Base-by-base conservation (phyloP, 2,113 vertebrate species). In the Leptobrachium leishanense region DNA sequence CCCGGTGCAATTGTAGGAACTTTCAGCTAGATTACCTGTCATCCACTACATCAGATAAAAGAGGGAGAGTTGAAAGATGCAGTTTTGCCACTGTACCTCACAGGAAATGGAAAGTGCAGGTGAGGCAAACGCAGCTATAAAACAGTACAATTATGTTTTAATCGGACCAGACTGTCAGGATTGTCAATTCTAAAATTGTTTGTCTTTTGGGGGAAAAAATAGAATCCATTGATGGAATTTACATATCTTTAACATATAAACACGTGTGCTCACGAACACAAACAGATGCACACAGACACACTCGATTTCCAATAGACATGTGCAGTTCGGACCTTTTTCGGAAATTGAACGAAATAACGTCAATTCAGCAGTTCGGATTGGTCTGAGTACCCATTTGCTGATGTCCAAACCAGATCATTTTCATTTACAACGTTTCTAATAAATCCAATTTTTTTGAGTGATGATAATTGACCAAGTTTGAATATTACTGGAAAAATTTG, bases 11-110 rank as follows among this genome's bases (percentile, higher is more conserved):
- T 98, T 97, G 95, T 96, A 95, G 92, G 93, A 97, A 97, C 95
- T 97, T 97, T 96, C 94, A 95, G 94, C 92, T 94, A 96, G 96
- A 98, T 98, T 96, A 96, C 94, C 95, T 96, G 95, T 96, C 96
- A 96, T 94, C 94, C 92, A 94, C 94, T 94, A 90, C 95, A 97
- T 97, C 95, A 96, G 95, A 97, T 98, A 96, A 98, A 96, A 94
- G 95, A 93, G 92, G 89, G 91, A 89, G 92, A 93, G 91, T 92
- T 93, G 94, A 93, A 92, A 94, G 95, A 95, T 93, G 92, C 85
- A 86, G 92, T 88, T 94, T 93, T 91, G 88, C 92, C 89, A 89
- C 87, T 84, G 87, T 83, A 92, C 91, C 93, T 88, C 83, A 84
- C 86, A 91, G 90, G 92, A 92, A 93, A 93, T 92, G 91, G 92